These are phyloP conservation scores for Enteromius treurensis DNA, from an alignment of 2,797 vertebrate genomes.

Conservation along the genomic window DNA sequence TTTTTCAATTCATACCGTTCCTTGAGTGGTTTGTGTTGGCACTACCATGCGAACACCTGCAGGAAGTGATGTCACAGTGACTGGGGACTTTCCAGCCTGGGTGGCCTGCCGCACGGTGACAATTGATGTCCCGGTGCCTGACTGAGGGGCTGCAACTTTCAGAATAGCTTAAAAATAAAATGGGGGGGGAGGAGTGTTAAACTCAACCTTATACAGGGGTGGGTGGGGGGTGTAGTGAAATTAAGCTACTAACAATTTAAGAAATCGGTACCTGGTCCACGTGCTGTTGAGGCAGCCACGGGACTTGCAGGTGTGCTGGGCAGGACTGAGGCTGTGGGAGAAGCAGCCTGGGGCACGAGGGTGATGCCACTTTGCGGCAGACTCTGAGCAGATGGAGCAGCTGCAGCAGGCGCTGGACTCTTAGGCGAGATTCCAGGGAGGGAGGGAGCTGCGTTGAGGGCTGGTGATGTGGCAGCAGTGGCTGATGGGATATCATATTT, in stretches of 20 bases:
- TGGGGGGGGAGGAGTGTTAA: background rate
- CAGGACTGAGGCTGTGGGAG: conserved; percentile 51
- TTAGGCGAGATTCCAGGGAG: conserved; percentile 87
- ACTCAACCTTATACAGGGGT: background rate
- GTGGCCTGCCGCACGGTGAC: conserved; percentile 87
- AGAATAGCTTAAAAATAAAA: conserved; percentile 78
- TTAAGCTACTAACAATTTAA: background rate
- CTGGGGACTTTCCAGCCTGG: conserved; percentile 85
- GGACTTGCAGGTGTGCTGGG: conserved; percentile 67
- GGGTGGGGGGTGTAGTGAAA: no score
- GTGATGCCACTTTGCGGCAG: conserved; percentile 85
- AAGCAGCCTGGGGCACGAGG: conserved; percentile 70
- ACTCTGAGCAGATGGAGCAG: conserved; percentile 80
- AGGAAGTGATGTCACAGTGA: conserved; percentile 90
- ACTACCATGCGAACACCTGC: conserved; percentile 91
- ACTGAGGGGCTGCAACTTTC: conserved; percentile 88
- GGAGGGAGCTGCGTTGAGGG: conserved; percentile 80
- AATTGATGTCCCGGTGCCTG: conserved; percentile 83
- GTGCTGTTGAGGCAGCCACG: conserved; percentile 58
- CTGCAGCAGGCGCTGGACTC: conserved; percentile 85
- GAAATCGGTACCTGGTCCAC: conserved; percentile 46
- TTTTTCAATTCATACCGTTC: conserved; percentile 71
- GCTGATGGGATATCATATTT: conserved; percentile 93
- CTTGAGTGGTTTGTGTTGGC: conserved; percentile 86
- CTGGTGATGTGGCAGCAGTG: conserved; percentile 82